Base-by-base conservation (phyloP, 2,888 invertebrate genomes). In the Pristionchus fissidentatus region DNA sequence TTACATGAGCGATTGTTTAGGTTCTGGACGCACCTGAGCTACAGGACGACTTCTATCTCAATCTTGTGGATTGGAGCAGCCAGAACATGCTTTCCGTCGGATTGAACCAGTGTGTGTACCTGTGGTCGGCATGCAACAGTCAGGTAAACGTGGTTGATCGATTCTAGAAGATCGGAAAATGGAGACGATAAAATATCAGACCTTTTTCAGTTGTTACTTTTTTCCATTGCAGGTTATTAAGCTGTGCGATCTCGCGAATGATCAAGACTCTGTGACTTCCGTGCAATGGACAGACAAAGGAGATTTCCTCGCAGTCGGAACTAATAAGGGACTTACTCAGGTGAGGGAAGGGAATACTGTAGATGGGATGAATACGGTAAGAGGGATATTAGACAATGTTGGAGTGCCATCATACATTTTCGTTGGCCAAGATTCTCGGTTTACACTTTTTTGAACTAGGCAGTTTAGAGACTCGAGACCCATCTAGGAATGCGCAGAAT, bases 211-310 rank as follows among this genome's bases (percentile, higher is more conserved):
- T 1, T 1, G 26, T 1, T 60, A 66, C 3, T 19, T 38, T 38
- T 19, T 38, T 7, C 32, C 38, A 13, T 88, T 89, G 26, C 87
- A 93, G 93, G 94, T 98, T 87, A 97, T 97, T 41, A 95, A 97
- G 92, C 94, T 99, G 55, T 99, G 99, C 94, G 98, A 99, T 94
- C 94, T 99, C 85, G 95, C 95, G 57, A 97, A 97, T 93, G 96
- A 96, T 60, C 88, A 85, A 46, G 98, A 98, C 93, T 96, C 96
- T 10, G 98, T 99, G 52, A 98, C 98, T 5, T 98, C 98, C 1
- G 98, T 99, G 35, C 97, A 98, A 78, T 99, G 99, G 99, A 97
- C 97, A 92, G 98, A 98, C 92, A 95, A 98, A 93, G 98, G 98
- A 22, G 96, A 97, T 93, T 94, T 96, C 70, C 97, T 99, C 7